Conservation (phyloP, 1,140 invertebrate species). For the Brachionus calyciflorus region DNA sequence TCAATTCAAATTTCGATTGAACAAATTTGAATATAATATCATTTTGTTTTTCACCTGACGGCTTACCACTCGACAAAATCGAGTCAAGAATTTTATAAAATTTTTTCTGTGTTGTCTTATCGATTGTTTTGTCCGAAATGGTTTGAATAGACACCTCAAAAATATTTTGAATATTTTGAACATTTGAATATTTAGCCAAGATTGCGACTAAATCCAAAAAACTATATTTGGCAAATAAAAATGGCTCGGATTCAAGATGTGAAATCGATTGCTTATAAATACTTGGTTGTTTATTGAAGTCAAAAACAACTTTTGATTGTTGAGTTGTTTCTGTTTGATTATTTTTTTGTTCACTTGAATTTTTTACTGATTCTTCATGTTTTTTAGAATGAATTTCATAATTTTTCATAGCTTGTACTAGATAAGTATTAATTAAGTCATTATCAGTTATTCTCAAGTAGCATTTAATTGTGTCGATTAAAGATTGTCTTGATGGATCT, state of each 20-base stretch:
- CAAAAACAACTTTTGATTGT: slow-evolving; percentile 3
- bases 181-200: not conserved
- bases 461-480: slow-evolving; percentile 74
- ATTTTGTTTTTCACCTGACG: not conserved
- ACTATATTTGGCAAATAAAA: slow-evolving; percentile 36
- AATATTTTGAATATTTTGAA: not conserved
- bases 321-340: not conserved
- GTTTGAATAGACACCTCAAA: not conserved
- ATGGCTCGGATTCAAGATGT: slow-evolving; percentile 2
- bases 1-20: slow-evolving; percentile 66
- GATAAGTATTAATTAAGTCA: slow-evolving; percentile 47
- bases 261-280: slow-evolving; percentile 15
- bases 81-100: slow-evolving; percentile 67
- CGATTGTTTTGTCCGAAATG: slow-evolving; percentile 59
- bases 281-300: slow-evolving; percentile 29
- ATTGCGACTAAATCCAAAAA: slow-evolving; percentile 34
- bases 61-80: slow-evolving; percentile 52
- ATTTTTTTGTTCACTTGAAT: slow-evolving; percentile 8
- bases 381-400: slow-evolving; percentile 5
- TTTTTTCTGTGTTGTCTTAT: slow-evolving; percentile 74
- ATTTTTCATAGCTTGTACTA: slow-evolving; percentile 17
- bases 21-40: slow-evolving; percentile 65
- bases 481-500: slow-evolving; percentile 72
- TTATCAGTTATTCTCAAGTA: slow-evolving; percentile 70
- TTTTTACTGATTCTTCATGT: not conserved